A percentile compares a stretch with the other conserved stretches of the same genome.
Conservation (phyloP, 1,140 invertebrate genomes). For the Stegodyphus dumicola region DNA sequence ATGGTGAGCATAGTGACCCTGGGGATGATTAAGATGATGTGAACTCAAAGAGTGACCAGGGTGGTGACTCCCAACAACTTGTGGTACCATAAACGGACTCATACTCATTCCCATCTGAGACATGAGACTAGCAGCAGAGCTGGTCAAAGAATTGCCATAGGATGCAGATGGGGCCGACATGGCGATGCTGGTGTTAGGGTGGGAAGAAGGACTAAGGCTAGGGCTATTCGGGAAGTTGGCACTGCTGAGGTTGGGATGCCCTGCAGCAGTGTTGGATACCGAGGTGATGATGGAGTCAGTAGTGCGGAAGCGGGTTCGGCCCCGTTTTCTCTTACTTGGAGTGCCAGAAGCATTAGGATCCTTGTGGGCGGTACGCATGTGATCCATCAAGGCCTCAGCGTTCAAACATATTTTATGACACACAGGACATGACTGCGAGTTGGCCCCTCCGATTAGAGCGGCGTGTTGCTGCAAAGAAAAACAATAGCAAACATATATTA, state of each 20-base stretch:
- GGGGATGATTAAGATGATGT: conserved; percentile 40
- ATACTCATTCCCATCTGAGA: conserved; percentile 54
- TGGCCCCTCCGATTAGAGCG: conserved; percentile 88
- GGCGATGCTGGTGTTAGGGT: conserved; percentile 29
- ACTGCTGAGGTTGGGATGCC: conserved; percentile 23
- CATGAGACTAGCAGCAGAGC: conserved; percentile 38
- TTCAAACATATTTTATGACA: conserved; percentile 94
- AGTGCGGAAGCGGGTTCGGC: conserved; percentile 64
- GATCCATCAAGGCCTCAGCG: conserved; percentile 90
- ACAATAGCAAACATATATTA: background rate
- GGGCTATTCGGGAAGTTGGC: conserved; percentile 43
- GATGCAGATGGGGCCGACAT: conserved; percentile 29
- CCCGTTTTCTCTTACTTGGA: conserved; percentile 80
- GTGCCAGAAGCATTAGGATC: conserved; percentile 88
- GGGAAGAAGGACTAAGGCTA: conserved; percentile 38
- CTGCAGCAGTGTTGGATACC: conserved; percentile 45
- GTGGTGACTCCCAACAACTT: conserved; percentile 29
- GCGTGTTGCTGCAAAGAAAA: conserved; percentile 89
- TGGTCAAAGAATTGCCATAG: conserved; percentile 42
- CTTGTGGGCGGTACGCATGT: conserved; percentile 95
- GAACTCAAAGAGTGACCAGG: conserved; percentile 15
- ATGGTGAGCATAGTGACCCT: conserved; percentile 49
- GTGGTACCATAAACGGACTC: conserved; percentile 51
- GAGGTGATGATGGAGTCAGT: conserved; percentile 53
- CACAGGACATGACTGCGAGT: conserved; percentile 81